A percentile compares a stretch with the other conserved stretches of the same genome.
phyloP scores from a whole-genome alignment of 2,113 vertebrate genomes.

The Chamaea fasciata region DNA sequence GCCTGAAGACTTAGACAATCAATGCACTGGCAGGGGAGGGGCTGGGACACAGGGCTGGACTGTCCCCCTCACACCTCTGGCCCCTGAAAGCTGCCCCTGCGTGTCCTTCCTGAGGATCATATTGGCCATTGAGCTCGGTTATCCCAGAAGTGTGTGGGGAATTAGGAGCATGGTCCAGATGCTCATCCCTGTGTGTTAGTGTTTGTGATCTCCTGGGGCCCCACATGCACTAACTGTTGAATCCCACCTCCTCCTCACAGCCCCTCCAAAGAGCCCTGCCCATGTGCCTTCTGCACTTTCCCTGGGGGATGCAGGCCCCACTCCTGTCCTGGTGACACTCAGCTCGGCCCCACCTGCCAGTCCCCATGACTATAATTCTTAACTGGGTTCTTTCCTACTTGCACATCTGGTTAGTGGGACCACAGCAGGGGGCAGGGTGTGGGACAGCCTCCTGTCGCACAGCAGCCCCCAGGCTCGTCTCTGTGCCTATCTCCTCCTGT shows the following conservation, averaged over 20 bases:
- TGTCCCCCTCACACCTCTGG: neutral
- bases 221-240: neutral
- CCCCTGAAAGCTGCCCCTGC: neutral
- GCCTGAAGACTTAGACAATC: constrained; percentile 56
- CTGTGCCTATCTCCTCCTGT: constrained; percentile 51
- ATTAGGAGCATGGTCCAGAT: neutral
- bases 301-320: neutral
- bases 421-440: neutral
- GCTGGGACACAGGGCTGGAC: neutral
- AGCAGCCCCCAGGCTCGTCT: constrained; percentile 1
- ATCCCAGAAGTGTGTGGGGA: neutral
- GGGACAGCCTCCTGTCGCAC: neutral
- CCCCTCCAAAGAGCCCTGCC: constrained; percentile 57
- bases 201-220: neutral
- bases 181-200: neutral
- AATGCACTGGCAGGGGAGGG: constrained; percentile 21
- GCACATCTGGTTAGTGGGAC: constrained; percentile 38
- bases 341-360: neutral
- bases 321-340: neutral
- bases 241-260: neutral
- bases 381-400: constrained; percentile 29
- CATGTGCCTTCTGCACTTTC: constrained; percentile 62
- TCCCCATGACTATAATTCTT: neutral
- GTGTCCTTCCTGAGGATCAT: neutral
- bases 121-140: neutral